Base-by-base conservation (phyloP, 2,113 vertebrate genomes). In the Furnarius figulus region DNA sequence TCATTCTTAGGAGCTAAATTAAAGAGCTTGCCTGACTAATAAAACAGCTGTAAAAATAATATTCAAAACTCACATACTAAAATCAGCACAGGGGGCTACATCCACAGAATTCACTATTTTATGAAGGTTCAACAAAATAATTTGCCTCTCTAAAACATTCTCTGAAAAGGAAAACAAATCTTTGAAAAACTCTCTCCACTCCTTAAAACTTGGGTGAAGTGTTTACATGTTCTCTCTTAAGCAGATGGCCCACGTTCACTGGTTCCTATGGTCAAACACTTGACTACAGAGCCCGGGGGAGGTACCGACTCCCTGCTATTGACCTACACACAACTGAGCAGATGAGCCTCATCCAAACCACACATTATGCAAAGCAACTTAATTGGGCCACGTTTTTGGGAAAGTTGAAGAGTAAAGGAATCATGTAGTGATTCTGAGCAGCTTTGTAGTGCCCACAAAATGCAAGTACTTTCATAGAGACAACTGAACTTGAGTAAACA, bases 401-500 rank as follows among this genome's bases (percentile, higher is more conserved):
- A 70, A 89, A 89, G 68, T 44, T 30, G 66, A 84, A 42, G 12
- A 15, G 30, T 27, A 84, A 91, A 66, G 18, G 35, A 79, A 85
- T 83, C 58, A 62, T 7, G 31, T 23, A 75, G 40, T 42, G 40
- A 42, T 42, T 42, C 58, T 0, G 0, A 85, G 47, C 8, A 50
- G 40, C 28, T 80, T 9, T 49, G 37, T 8, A 67, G 44, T 20
- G 25, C 40, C 46, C 56, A 84, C 47, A 81, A 94, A 74, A 84
- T 37, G 76, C 4, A 88, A 94, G 52, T 77, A 87, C 63, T 82
- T 94, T n/a, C 74, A 8, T 49, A 58, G 89, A 86, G 61, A 65
- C 49, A 87, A 81, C 35, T 31, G 39, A 81, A 87, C 80, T 91
- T 87, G 71, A 79, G 68, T 68, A 82, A 92, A 88, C 59, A 79